A percentile compares a stretch with the other conserved stretches of the same genome.
Evolutionary conservation across 1,140 invertebrate genomes (phyloP).

Genomic region (Delia radicum): DNA sequence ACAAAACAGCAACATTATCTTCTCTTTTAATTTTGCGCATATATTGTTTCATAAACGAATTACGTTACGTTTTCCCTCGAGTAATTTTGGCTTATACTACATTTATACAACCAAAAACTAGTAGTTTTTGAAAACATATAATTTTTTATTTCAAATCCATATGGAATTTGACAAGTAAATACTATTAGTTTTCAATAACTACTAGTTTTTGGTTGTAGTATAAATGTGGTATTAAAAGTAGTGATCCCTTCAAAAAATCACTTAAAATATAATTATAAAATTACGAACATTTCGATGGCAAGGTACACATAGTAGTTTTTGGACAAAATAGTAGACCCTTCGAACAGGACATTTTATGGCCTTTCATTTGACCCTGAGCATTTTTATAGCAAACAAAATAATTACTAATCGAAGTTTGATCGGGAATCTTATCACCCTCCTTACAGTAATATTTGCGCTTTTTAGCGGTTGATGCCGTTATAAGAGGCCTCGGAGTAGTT

Average conservation of each 20-base stretch:
- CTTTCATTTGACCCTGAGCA: conserved; percentile 46
- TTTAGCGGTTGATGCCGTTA: conserved; percentile 30
- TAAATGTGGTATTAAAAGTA: background rate
- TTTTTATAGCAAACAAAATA: conserved; percentile 55
- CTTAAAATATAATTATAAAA: background rate
- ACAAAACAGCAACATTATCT: too few relatives aligned
- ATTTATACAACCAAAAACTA: too few relatives aligned
- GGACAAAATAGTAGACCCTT: conserved; percentile 50
- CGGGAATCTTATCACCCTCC: conserved; percentile 52
- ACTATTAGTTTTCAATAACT: too few relatives aligned
- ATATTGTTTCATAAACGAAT: too few relatives aligned
- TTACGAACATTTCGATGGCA: conserved; percentile 41
- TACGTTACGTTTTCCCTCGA: too few relatives aligned
- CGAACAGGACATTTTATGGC: conserved; percentile 53
- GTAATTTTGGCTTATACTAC: too few relatives aligned
- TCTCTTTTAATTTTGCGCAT: too few relatives aligned
- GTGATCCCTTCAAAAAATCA: too few relatives aligned
- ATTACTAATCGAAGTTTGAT: conserved; percentile 49
- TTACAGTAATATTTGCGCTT: conserved; percentile 52
- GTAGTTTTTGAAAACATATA: too few relatives aligned
- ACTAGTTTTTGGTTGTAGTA: too few relatives aligned
- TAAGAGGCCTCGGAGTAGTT: background rate
- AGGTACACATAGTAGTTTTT: conserved; percentile 44
- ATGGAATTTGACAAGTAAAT: too few relatives aligned
- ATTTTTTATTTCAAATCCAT: too few relatives aligned